A percentile compares a stretch with the other conserved stretches of the same genome.
phyloP scores from a whole-genome alignment of 1,140 invertebrate genomes.

The Muscidifurax raptorellus region DNA sequence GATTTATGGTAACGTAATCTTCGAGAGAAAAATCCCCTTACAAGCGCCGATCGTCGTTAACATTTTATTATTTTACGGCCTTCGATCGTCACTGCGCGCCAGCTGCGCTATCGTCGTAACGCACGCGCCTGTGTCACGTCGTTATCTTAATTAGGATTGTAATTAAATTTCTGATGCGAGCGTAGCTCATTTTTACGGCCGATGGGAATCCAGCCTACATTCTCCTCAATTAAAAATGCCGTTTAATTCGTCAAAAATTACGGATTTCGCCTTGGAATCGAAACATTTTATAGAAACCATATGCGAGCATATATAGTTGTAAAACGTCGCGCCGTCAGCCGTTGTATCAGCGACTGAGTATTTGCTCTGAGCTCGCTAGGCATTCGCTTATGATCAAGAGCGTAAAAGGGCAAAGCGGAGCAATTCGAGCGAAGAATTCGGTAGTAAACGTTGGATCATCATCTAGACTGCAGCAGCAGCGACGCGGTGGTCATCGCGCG shows the following conservation, averaged over 20 bases:
- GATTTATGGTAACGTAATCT: conserved; percentile 52
- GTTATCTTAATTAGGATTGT: conserved; percentile 51
- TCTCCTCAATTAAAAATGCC: conserved; percentile 18
- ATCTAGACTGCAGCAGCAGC: neutral
- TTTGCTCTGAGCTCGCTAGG: neutral
- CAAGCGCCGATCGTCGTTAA: conserved; percentile 51
- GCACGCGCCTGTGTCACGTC: conserved; percentile 14
- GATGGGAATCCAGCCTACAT: neutral
- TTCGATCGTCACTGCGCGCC: conserved; percentile 36
- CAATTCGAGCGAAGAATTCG: conserved; percentile 42
- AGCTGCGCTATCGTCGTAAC: conserved; percentile 24
- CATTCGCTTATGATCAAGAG: conserved; percentile 31
- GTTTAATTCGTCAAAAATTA: neutral
- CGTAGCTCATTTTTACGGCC: conserved; percentile 29
- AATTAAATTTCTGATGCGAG: conserved; percentile 47
- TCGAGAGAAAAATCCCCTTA: conserved; percentile 31
- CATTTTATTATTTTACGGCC: conserved; percentile 52
- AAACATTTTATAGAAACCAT: neutral
- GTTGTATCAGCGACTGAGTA: conserved; percentile 12
- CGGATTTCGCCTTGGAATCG: neutral
- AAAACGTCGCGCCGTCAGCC: neutral
- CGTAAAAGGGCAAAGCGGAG: conserved; percentile 21
- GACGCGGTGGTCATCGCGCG: neutral
- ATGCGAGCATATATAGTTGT: neutral
- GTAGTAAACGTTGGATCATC: conserved; percentile 39